Base-by-base conservation (phyloP, 2,113 vertebrate species). In the Amazona guildingii region DNA sequence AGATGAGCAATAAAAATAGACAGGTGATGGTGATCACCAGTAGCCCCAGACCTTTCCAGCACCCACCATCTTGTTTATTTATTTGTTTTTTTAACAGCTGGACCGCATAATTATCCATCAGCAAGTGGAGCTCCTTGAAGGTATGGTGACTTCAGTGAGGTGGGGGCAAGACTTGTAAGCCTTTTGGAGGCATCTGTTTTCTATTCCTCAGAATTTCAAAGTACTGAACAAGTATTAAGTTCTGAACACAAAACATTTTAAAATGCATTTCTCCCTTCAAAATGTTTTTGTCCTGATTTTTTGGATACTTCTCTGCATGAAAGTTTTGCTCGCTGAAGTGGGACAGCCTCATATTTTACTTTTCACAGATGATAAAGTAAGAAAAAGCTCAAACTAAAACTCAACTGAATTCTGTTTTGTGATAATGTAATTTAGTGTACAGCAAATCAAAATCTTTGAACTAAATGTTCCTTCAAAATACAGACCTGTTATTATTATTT, bases 81-180 rank as follows among this genome's bases (percentile, higher is more conserved):
- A 18, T 64, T 64, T 82, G 39, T 28, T 93, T n/a, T n/a, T 82
- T 95, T 96, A 90, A 92, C 94, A 99, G 99, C 95, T 99, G 95
- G 99, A 99, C 96, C 98, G 97, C 94, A 98, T 99, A 31, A 99
- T 99, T 92, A 98, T 99, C 97, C 99, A 99, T 97, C 99, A 99
- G 97, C 99, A 99, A 94, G 99, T 99, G 39, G 99, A 99, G 37
- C 96, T 99, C 69, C 97, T 99, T 52, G 99, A 99, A 99, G 99
- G 99, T 99, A 98, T 33, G 70, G 49, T 69, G 27, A 59, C 55
- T n/a, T 59, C 33, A 23, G 55, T n/a, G 55, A 59, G 55, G 55
- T 23, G 33, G 33, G 33, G 55, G 55, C 8, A 59, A 59, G 55
- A n/a, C 31, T 21, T 59, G 55, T 33, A 59, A 59, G 55, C 20